Conservation (phyloP, 1,140 invertebrate species). For the Hyles euphorbiae region DNA sequence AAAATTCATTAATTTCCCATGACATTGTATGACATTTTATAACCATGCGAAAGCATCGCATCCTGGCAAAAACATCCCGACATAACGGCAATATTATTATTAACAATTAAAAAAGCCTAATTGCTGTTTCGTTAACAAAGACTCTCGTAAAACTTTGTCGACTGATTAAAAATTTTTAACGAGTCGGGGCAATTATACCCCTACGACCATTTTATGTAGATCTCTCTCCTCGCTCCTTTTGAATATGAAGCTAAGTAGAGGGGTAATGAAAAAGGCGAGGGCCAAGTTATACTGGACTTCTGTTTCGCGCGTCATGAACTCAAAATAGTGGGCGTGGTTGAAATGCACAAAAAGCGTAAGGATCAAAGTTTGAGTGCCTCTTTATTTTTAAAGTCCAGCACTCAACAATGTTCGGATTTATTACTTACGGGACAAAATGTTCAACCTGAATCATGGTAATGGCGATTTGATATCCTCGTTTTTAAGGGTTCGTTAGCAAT, state of each 20-base stretch:
- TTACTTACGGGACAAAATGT: not conserved
- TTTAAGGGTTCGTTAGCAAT: too few relatives aligned
- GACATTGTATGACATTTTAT: too few relatives aligned
- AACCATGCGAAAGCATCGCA: too few relatives aligned
- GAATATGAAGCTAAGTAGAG: not conserved
- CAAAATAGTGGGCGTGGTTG: slow-evolving; percentile 44
- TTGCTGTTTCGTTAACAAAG: slow-evolving; percentile 29
- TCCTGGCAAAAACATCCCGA: too few relatives aligned
- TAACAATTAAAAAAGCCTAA: slow-evolving; percentile 17
- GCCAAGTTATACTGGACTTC: slow-evolving; percentile 25
- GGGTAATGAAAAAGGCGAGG: slow-evolving; percentile 7
- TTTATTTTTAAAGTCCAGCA: slow-evolving; percentile 7
- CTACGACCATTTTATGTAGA: slow-evolving; percentile 22
- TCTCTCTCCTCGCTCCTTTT: slow-evolving; percentile 7
- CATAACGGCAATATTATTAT: slow-evolving; percentile 1
- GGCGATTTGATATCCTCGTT: not conserved
- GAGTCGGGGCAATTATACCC: slow-evolving; percentile 28
- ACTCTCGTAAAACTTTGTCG: slow-evolving; percentile 31
- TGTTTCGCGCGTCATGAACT: slow-evolving; percentile 36
- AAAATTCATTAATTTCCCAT: too few relatives aligned
- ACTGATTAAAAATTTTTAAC: slow-evolving; percentile 37
- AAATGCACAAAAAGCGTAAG: slow-evolving; percentile 35
- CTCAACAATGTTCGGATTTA: too few relatives aligned
- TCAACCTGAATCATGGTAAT: slow-evolving; percentile 20
- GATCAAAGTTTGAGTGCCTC: slow-evolving; percentile 44